phyloP scores from a whole-genome alignment of 2,797 vertebrate species.

The Acrocephalus scirpaceus region DNA sequence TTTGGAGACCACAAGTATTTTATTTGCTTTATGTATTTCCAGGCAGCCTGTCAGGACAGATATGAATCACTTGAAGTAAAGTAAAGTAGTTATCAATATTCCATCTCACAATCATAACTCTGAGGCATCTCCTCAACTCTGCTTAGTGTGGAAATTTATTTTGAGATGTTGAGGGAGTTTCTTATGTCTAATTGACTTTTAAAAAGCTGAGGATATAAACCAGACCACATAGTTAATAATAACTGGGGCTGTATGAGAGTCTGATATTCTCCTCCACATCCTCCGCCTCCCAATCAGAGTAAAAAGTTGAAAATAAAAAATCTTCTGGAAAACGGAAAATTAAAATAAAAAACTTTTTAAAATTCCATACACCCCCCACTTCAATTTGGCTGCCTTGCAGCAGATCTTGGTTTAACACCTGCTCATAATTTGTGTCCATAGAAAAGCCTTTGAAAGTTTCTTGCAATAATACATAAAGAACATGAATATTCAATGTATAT shows the following conservation, averaged over 20 bases:
- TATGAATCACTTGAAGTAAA: neutral
- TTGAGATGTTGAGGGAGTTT: neutral
- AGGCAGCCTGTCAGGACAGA: neutral
- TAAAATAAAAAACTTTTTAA: fast-evolving
- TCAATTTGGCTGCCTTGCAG: neutral
- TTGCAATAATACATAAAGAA: neutral
- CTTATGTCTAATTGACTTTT: neutral
- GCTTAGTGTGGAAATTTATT: neutral
- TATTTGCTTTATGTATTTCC: neutral
- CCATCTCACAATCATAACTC: neutral
- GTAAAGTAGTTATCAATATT: neutral
- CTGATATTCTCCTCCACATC: neutral
- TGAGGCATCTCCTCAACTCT: neutral
- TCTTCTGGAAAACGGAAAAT: neutral
- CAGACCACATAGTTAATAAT: neutral
- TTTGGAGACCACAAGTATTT: neutral
- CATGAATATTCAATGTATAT: neutral
- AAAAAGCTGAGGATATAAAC: neutral
- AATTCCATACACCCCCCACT: neutral
- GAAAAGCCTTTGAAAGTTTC: neutral
- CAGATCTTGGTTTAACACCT: neutral
- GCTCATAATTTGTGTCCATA: neutral
- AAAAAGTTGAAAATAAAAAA: neutral
- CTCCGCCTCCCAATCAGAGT: neutral
- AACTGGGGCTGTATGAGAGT: neutral